Evolutionary conservation across 2,113 vertebrate genomes (phyloP).

Genomic region (Solenodon paradoxus): DNA sequence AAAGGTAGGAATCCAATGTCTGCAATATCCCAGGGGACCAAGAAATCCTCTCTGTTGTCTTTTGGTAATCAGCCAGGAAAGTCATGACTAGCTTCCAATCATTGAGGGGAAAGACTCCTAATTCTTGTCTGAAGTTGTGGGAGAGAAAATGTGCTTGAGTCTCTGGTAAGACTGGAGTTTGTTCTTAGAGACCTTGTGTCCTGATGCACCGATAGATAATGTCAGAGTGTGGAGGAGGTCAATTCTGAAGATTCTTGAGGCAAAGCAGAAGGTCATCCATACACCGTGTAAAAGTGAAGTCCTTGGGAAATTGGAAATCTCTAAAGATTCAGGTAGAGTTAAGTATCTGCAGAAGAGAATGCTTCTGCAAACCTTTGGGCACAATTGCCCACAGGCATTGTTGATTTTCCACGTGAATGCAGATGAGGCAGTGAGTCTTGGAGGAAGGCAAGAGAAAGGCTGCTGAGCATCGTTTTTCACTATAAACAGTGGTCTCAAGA

Average conservation of each 20-base stretch:
- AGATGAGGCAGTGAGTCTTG: background rate
- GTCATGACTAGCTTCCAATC: background rate
- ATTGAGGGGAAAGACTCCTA: background rate
- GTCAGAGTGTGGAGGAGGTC: constrained; percentile 16
- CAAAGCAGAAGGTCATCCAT: background rate
- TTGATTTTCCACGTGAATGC: background rate
- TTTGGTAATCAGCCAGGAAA: background rate
- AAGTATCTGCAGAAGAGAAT: background rate
- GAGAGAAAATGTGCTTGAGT: background rate
- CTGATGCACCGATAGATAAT: background rate
- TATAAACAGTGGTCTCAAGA: background rate
- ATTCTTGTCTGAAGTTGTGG: background rate
- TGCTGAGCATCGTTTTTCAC: background rate
- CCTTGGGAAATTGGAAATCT: background rate
- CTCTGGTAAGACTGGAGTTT: background rate
- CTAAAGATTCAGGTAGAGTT: background rate
- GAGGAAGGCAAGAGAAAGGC: background rate
- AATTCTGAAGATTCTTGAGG: background rate
- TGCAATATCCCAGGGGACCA: background rate
- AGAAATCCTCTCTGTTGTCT: background rate
- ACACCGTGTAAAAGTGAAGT: background rate
- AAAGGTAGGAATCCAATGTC: background rate
- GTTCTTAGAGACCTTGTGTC: background rate
- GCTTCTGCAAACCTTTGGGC: background rate
- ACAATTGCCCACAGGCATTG: background rate